Conservation (phyloP, 2,113 vertebrate genomes). For the Bufo bufo region DNA sequence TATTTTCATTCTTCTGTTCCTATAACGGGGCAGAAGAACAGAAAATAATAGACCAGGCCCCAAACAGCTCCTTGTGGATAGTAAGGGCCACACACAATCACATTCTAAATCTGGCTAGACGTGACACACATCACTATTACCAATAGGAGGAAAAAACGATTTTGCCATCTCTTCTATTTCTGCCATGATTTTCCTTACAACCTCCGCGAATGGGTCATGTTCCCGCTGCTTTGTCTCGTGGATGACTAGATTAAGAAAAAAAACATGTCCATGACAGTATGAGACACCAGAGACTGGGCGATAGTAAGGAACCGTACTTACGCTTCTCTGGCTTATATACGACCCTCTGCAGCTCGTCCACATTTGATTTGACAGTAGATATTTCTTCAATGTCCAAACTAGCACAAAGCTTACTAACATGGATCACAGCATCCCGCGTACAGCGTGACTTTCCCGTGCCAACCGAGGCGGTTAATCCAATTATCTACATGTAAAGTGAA, state of each 20-base stretch:
- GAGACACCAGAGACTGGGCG: too few species aligned
- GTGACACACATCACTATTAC: slow-evolving; percentile 60
- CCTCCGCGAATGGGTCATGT: slow-evolving; percentile 70
- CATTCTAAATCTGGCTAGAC: background rate
- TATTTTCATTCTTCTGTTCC: too few species aligned
- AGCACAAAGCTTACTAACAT: slow-evolving; percentile 76
- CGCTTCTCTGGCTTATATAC: slow-evolving; percentile 72
- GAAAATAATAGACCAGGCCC: background rate
- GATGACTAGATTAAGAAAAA: slow-evolving; percentile 67
- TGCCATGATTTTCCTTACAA: slow-evolving; percentile 74
- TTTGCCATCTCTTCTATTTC: slow-evolving; percentile 70
- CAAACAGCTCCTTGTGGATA: background rate
- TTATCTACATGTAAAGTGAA: slow-evolving; percentile 66
- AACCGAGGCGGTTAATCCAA: slow-evolving; percentile 80
- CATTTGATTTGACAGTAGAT: slow-evolving; percentile 74
- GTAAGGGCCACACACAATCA: background rate
- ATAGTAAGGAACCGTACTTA: slow-evolving; percentile 55
- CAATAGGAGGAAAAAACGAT: slow-evolving; percentile 65
- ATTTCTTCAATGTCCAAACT: slow-evolving; percentile 73
- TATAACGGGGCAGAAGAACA: too few species aligned
- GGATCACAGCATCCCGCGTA: slow-evolving; percentile 57
- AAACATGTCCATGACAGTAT: background rate
- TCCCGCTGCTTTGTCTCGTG: slow-evolving; percentile 62
- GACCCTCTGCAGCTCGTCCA: slow-evolving; percentile 69
- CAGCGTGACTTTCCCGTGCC: slow-evolving; percentile 73